Evolutionary conservation across 2,888 invertebrate species (phyloP).

Genomic region (Stenichneumon culpator): DNA sequence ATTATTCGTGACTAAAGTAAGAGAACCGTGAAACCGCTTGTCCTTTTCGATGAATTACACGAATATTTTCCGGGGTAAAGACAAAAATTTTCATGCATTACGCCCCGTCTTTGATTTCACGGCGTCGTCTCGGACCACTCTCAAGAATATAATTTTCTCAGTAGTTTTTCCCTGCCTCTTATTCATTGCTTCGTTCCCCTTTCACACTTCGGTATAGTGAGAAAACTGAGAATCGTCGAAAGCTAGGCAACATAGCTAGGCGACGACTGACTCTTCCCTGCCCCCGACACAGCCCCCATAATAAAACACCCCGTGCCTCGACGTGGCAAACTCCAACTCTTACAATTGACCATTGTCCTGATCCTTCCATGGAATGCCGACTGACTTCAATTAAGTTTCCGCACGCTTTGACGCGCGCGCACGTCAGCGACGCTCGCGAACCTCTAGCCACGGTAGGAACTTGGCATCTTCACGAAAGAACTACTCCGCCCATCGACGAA

Average conservation of each 20-base stretch:
- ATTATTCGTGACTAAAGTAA: constrained; percentile 58
- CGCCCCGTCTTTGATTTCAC: constrained; percentile 75
- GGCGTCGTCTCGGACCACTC: constrained; percentile 54
- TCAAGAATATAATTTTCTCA: constrained; percentile 67
- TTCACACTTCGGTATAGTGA: constrained; percentile 6
- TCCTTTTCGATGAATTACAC: constrained; percentile 65
- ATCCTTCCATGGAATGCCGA: constrained; percentile 77
- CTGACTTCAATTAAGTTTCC: constrained; percentile 83
- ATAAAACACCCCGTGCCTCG: constrained; percentile 83
- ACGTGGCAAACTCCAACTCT: constrained; percentile 62
- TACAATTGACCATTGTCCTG: constrained; percentile 81
- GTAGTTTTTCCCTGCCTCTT: constrained; percentile 39
- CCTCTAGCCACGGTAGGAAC: constrained; percentile 25
- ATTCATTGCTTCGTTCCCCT: constrained; percentile 46
- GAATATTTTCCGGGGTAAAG: constrained; percentile 62
- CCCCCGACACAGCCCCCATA: constrained; percentile 77
- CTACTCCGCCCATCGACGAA: constrained; percentile 76
- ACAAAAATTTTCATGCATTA: constrained; percentile 69
- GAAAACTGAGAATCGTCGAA: constrained; percentile 24
- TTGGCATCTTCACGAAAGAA: constrained; percentile 54
- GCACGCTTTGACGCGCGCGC: constrained; percentile 75
- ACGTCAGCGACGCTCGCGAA: constrained; percentile 58
- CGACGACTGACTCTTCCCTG: constrained; percentile 64
- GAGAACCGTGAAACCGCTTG: constrained; percentile 42
- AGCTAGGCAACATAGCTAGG: constrained; percentile 27